Evolutionary conservation across 2,888 invertebrate genomes (phyloP).

Genomic region (Melinopterus prodromus): DNA sequence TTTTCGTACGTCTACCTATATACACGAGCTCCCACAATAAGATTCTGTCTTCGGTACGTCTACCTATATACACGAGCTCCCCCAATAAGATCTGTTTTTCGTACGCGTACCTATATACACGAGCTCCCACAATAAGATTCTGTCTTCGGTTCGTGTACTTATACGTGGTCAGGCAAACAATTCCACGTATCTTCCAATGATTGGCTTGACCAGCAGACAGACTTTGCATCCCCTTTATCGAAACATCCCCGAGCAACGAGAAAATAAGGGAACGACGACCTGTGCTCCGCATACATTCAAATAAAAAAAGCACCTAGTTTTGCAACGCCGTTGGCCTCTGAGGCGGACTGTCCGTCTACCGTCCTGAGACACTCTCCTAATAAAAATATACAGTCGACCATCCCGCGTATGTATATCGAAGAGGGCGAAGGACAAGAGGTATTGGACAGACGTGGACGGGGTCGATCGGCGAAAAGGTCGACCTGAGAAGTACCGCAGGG

Average conservation of each 20-base stretch:
- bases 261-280: neutral
- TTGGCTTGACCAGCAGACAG: neutral
- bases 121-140: neutral
- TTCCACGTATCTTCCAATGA: neutral
- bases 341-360: neutral
- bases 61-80: neutral
- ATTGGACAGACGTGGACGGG: neutral
- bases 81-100: neutral
- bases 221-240: neutral
- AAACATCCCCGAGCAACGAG: neutral
- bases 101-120: neutral
- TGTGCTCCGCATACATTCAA: neutral
- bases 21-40: no score
- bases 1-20: no score
- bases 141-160: neutral
- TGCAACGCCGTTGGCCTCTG: neutral
- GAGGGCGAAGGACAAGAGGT: neutral
- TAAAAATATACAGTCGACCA: neutral
- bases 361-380: neutral
- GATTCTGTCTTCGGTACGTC: no score
- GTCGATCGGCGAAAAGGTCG: neutral
- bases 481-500: constrained; percentile 22
- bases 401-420: neutral
- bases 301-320: neutral
- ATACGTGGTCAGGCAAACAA: neutral